Base-by-base conservation (phyloP, 2,888 invertebrate species). In the Polylopha cassiicola region DNA sequence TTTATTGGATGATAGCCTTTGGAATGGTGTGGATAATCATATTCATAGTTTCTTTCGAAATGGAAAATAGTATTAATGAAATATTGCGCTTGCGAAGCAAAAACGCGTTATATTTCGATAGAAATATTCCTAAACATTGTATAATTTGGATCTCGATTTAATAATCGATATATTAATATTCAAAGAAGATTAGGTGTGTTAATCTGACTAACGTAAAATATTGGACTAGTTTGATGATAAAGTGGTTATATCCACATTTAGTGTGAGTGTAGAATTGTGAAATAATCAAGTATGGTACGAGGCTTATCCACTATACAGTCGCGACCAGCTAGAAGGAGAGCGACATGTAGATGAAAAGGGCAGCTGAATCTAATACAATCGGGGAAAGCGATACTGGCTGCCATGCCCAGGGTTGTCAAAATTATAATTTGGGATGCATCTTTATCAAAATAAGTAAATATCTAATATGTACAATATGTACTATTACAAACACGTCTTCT, bases 341-440 rank as follows among this genome's bases (percentile, higher is more conserved):
- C 73, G 81, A 79, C 76, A 84, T 82, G 84, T 81, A 81, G 81
- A 84, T 82, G 82, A 82, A 84, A 84, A 81, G 84, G 82, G 80
- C 84, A 84, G 80, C 80, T 77, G 81, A 85, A 84, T 82, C 80
- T 85, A 84, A 85, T 84, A 85, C 81, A 84, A 85, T 84, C 79
- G 80, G 72, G 74, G 72, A 79, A 81, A 81, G 71, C 81, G 78
- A 82, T 80, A 81, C 77, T 73, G 71, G 58, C 68, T 73, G 57
- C 61, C 48, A 48, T 43, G 42, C n/a, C 44, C 62, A 82, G 80
- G 82, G 82, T 47, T 84, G 79, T 41, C 70, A 53, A 43, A 39
- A 38, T 43, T 46, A 36, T 42, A 24, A 37, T 23, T 33, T 43
- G 37, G 45, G 30, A 22, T 42, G 36, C 39, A 39, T 38, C 47